Conservation (phyloP, 2,113 vertebrate genomes). For the Eublepharis macularius region DNA sequence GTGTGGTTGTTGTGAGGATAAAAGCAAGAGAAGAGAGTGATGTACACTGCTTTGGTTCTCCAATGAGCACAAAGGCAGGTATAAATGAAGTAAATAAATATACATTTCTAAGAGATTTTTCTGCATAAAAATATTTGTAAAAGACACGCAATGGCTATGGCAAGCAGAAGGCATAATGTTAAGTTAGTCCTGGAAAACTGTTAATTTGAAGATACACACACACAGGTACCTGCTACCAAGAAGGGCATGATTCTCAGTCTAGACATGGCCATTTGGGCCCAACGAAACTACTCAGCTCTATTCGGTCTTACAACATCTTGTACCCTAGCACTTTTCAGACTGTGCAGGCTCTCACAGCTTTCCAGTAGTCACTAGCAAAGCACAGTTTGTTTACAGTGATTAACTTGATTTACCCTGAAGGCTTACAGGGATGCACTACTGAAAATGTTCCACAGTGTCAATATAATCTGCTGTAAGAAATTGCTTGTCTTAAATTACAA, state of each 20-base stretch:
- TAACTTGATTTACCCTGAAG: not conserved
- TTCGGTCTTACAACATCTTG: not conserved
- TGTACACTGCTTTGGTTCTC: no score
- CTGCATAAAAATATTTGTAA: not conserved
- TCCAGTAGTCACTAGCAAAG: not conserved
- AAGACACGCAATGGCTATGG: not conserved
- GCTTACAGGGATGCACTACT: not conserved
- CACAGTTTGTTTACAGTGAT: not conserved
- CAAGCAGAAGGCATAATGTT: not conserved
- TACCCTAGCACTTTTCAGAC: not conserved
- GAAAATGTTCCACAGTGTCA: not conserved
- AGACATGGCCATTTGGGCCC: not conserved
- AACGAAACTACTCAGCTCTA: not conserved
- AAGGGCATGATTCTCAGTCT: no score
- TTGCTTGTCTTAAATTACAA: not conserved
- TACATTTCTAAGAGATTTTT: not conserved
- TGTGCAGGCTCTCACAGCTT: accelerated
- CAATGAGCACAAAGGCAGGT: no score
- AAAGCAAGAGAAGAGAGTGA: no score
- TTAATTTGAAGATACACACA: not conserved
- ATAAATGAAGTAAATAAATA: no score
- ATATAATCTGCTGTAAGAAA: not conserved
- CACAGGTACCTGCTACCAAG: not conserved
- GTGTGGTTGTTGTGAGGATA: no score
- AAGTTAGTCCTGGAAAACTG: not conserved